Evolutionary conservation across 2,113 vertebrate genomes (phyloP), one percentile per base, ranked within the genome.

Genomic region (Himantopus leucocephalus): DNA sequence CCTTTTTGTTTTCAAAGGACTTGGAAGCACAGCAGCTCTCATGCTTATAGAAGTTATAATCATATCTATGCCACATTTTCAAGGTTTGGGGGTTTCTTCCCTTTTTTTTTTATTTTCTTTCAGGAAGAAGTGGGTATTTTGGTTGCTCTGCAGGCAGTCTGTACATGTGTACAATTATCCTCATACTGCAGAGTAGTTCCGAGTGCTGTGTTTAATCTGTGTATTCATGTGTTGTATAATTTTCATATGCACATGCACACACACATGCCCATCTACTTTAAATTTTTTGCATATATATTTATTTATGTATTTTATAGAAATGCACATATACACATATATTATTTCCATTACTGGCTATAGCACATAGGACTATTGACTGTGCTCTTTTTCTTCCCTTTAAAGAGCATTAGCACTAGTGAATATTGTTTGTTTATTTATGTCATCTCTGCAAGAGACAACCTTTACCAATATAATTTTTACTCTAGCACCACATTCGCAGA

Each of bases 371-470:
- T 76, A 41, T 30, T 88, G 55, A 77, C 45, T 12, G 5, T 45
- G 39, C 27, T 76, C 21, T 76, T 91, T 87, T 91, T 41, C 67
- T 74, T 78, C 18, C n/a, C 7, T 79, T 85, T 68, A 66, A 76
- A 78, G 60, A 87, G 52, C 26, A 50, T 41, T 80, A 80, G 26
- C 32, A 84, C 32, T 37, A 71, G 14, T 35, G 34, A 87, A 90
- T 92, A 81, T 41, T 88, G 53, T 93, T 92, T 80, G 18, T 90
- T 95, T 90, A 18, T 76, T 93, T 90, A 79, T 67, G 67, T 86
- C 37, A 19, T 97, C 62, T 97, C 96, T 96, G 94, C 88, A 94
- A 52, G 32, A 85, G 48, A 58, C 39, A 72, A 41, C 48, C 50
- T 93, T 89, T 68, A 82, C 70, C 71, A 2, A 53, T 71, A 85